phyloP scores from a whole-genome alignment of 2,888 invertebrate species.

The Nemotelus nigrinus region DNA sequence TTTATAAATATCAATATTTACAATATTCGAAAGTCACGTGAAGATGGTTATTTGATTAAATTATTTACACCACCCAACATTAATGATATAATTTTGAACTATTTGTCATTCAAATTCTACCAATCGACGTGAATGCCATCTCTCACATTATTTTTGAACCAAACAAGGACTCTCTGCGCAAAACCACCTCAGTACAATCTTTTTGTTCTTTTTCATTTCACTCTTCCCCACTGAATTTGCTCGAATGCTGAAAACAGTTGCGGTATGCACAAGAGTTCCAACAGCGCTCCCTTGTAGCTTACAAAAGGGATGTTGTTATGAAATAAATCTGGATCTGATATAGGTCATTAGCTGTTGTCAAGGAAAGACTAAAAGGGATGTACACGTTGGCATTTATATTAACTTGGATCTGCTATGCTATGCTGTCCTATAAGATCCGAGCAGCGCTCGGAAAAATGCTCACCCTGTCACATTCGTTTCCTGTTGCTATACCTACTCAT shows the following conservation, averaged over 20 bases:
- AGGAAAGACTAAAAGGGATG: conserved; percentile 46
- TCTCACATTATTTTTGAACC: not conserved
- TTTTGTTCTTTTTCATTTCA: not conserved
- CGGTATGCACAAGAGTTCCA: not conserved
- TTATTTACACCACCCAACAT: no score
- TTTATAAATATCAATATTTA: no score
- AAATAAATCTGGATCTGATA: conserved; percentile 50
- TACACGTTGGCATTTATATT: conserved; percentile 42
- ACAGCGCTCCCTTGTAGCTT: not conserved
- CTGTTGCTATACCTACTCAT: conserved; percentile 16
- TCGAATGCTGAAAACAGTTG: conserved; percentile 7
- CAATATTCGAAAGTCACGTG: no score
- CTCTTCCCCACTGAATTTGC: not conserved
- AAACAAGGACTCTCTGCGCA: conserved; percentile 10
- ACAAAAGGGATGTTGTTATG: conserved; percentile 40
- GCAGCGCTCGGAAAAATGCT: conserved; percentile 2
- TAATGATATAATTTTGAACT: not conserved
- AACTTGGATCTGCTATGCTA: conserved; percentile 13
- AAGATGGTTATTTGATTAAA: no score
- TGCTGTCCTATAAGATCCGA: not conserved
- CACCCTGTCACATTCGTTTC: conserved; percentile 26
- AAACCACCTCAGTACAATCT: not conserved
- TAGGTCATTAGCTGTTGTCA: conserved; percentile 51
- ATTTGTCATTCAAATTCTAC: not conserved
- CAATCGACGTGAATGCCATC: not conserved